Evolutionary conservation across 2,888 invertebrate genomes (phyloP).

Genomic region (Candidula unifasciata): DNA sequence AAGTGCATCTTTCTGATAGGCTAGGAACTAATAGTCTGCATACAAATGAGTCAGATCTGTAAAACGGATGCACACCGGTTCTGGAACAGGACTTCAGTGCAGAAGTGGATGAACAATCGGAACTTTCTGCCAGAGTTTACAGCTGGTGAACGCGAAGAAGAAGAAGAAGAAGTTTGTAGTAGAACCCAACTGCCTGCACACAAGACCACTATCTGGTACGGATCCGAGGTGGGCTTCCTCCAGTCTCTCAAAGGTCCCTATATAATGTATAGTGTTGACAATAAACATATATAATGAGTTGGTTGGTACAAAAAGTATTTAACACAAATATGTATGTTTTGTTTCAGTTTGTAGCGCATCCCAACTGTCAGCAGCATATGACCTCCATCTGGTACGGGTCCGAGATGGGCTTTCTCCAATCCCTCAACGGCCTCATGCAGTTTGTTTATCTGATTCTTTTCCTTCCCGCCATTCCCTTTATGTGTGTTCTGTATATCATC

Average conservation of each 20-base stretch:
- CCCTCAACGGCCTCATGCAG: slow-evolving; percentile 78
- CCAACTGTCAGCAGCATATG: slow-evolving; percentile 85
- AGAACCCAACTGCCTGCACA: slow-evolving; percentile 86
- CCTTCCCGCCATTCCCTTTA: slow-evolving; percentile 74
- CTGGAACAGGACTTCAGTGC: too few relatives aligned
- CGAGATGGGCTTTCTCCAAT: slow-evolving; percentile 82
- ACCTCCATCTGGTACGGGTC: slow-evolving; percentile 84
- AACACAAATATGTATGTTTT: background rate
- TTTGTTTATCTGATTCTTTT: slow-evolving; percentile 72
- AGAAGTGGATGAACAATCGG: too few relatives aligned
- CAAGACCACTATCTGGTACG: slow-evolving; percentile 84
- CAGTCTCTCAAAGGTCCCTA: slow-evolving; percentile 78
- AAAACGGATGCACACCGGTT: too few relatives aligned
- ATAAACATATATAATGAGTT: too few relatives aligned
- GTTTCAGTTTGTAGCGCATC: slow-evolving; percentile 84
- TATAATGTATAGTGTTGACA: too few relatives aligned
- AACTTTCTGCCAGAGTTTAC: too few relatives aligned
- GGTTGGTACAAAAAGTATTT: too few relatives aligned
- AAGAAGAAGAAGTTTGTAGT: slow-evolving; percentile 87
- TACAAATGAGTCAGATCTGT: too few relatives aligned
- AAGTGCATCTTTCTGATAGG: too few relatives aligned
- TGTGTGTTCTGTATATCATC: slow-evolving; percentile 76
- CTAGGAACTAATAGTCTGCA: too few relatives aligned
- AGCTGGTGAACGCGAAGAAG: too few relatives aligned
- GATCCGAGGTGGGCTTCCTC: slow-evolving; percentile 82